Base-by-base conservation (phyloP, 2,888 invertebrate species). In the Pandemis corylana region DNA sequence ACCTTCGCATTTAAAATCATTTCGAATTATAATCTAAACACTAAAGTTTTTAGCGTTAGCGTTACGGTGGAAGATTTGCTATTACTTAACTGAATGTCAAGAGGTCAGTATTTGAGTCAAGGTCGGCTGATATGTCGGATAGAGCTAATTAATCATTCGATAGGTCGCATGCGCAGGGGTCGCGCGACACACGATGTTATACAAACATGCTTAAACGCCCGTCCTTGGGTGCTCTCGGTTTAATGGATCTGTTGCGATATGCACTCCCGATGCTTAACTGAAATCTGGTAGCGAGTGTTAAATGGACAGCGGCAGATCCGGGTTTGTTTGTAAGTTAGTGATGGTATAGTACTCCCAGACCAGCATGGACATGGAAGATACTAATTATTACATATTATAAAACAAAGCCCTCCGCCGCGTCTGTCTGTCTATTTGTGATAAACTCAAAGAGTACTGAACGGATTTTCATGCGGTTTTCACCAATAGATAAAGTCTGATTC, bases 21-120 rank as follows among this genome's bases (percentile, higher is more conserved):
- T 53, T 51, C n/a, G 12, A 13, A 53, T 56, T 56, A 20, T 56
- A 9, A 56, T 20, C 15, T 7, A 56, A 20, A 9, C 56, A 56
- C 10, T 56, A 7, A 56, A 10, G 15, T 56, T 56, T 56, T 56
- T 9, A 20, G 20, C 13, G 20, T 9, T 56, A 46, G 59, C 5
- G 42, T 44, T 7, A 7, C 28, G 36, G 15, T 59, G 44, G 44
- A 68, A 59, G 56, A 44, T 59, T 59, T 68, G 41, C 5, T 51
- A 9, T 42, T 12, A 44, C 28, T 59, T 68, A 68, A 42, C 36
- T 42, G 67, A 59, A n/a, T 59, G 68, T 68, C 68, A 46, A 68
- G 59, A 66, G 56, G 68, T 68, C 68, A 68, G 56, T 67, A 67
- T 68, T 68, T 28, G 28, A 68, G 56, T 68, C 68, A 68, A 68